Conservation (phyloP, 2,113 vertebrate genomes). For the Formicarius rufipectus region DNA sequence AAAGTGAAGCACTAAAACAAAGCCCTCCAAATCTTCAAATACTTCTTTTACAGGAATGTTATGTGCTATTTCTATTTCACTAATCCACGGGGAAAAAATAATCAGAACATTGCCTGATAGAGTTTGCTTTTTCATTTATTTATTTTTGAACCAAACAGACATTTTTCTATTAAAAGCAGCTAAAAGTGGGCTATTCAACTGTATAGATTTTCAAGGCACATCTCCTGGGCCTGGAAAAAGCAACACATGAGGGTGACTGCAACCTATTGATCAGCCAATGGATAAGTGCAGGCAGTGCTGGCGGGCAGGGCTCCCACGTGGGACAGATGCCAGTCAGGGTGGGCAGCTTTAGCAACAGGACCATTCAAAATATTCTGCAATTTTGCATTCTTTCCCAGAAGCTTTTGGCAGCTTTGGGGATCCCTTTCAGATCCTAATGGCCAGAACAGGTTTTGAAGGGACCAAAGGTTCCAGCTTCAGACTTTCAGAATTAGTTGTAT, state of each 20-base stretch:
- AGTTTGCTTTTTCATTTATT: neutral
- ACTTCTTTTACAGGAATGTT: neutral
- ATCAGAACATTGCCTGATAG: neutral
- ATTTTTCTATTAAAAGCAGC: neutral
- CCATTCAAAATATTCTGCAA: accelerated
- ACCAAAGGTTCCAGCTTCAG: neutral
- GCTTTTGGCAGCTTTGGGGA: neutral
- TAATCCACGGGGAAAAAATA: neutral
- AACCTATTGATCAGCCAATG: neutral
- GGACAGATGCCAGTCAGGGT: neutral
- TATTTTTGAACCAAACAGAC: neutral
- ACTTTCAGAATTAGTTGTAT: neutral
- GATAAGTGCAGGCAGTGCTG: neutral
- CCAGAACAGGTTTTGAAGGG: neutral
- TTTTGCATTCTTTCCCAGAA: accelerated
- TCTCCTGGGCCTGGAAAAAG: neutral
- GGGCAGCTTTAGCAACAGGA: neutral
- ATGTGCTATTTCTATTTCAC: neutral
- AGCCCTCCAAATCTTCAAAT: neutral
- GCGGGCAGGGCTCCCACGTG: neutral
- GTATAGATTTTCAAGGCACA: neutral
- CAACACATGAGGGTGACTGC: neutral
- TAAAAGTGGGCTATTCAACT: neutral
- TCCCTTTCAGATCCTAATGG: neutral
- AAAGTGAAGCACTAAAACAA: neutral